Conservation (phyloP, 2,888 invertebrate species). For the Apodemia zela region DNA sequence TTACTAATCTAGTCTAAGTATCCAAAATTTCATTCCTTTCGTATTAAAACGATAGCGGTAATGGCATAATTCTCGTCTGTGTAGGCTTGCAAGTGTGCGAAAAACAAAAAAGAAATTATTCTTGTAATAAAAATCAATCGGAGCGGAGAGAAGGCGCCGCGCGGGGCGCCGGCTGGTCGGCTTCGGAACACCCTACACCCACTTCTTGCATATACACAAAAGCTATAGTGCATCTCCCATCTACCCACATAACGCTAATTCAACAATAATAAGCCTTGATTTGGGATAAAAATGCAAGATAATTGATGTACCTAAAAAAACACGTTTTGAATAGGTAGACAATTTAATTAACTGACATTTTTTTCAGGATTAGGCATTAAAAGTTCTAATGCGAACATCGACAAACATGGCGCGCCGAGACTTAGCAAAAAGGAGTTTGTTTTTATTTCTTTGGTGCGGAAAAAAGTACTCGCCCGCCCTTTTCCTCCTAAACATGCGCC, state of each 20-base stretch:
- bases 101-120: slow-evolving; percentile 73
- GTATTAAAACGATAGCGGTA: too few species aligned
- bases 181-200: slow-evolving; percentile 44
- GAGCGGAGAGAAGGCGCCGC: slow-evolving; percentile 76
- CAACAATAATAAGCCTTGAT: background rate
- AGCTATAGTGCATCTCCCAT: slow-evolving; percentile 49
- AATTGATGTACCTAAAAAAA: too few species aligned
- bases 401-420: slow-evolving; percentile 40
- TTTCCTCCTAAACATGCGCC: slow-evolving; percentile 81
- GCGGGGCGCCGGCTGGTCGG: slow-evolving; percentile 73
- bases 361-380: background rate
- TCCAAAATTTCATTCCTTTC: too few species aligned
- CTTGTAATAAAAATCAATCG: slow-evolving; percentile 82
- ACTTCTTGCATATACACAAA: slow-evolving; percentile 52
- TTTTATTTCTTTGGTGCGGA: slow-evolving; percentile 78
- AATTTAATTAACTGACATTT: background rate
- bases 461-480: slow-evolving; percentile 78
- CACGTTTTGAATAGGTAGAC: background rate
- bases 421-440: slow-evolving; percentile 74
- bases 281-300: too few species aligned
- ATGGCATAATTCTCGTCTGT: slow-evolving; percentile 52
- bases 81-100: slow-evolving; percentile 69
- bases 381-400: background rate
- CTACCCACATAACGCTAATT: slow-evolving; percentile 45
- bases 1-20: too few species aligned